Conservation (phyloP, 2,888 invertebrate genomes). For the Allolobophora icterica region DNA sequence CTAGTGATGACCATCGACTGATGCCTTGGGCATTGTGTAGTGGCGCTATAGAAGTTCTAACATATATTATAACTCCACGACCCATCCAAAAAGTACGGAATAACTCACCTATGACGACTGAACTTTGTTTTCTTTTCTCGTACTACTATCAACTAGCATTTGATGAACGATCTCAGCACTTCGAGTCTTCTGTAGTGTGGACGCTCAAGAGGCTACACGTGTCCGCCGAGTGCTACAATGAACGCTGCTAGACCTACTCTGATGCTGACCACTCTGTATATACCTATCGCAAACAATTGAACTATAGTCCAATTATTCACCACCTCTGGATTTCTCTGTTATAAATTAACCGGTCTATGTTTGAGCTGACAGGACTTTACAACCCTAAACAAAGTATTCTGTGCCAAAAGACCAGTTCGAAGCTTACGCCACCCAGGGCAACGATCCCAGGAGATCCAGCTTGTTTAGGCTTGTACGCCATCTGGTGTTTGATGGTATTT, state of each 20-base stretch:
- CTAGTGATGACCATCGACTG: too few species aligned
- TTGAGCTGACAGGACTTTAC: not conserved
- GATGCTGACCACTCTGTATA: not conserved
- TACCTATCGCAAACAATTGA: not conserved
- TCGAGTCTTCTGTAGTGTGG: not conserved
- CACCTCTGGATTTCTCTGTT: not conserved
- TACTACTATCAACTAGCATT: not conserved
- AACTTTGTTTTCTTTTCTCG: not conserved
- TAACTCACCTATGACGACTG: not conserved
- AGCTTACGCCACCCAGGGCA: not conserved
- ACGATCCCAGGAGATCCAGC: not conserved
- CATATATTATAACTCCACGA: too few species aligned
- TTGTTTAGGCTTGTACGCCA: not conserved
- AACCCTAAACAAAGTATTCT: not conserved
- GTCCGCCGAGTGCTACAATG: not conserved
- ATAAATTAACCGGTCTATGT: not conserved
- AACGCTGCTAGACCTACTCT: not conserved
- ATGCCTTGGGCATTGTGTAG: too few species aligned
- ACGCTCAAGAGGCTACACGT: not conserved
- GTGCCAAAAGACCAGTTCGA: not conserved
- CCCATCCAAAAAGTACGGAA: not conserved
- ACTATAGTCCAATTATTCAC: not conserved
- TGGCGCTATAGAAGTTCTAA: too few species aligned
- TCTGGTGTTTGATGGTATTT: not conserved
- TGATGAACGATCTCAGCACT: not conserved